These are phyloP conservation scores for Xiphophorus hellerii DNA, from an alignment of 2,113 vertebrate genomes.

Conservation along the genomic window DNA sequence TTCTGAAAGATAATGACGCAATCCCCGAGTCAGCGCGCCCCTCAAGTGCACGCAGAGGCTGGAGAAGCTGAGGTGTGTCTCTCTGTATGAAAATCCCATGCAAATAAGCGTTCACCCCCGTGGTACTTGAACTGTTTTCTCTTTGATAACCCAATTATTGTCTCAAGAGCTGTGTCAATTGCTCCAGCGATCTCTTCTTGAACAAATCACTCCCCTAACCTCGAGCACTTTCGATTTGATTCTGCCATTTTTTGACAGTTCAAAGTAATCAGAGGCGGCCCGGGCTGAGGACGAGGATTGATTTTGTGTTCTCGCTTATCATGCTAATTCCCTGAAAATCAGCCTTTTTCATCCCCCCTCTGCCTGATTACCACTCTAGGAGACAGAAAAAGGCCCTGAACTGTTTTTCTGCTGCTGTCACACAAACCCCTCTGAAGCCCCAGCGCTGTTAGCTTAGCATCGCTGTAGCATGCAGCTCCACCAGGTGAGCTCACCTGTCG, in stretches of 20 bases:
- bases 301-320: constrained; percentile 99
- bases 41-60: constrained; percentile 87
- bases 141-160: constrained; percentile 99
- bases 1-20: constrained; percentile 94
- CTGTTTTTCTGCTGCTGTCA: constrained; percentile 84
- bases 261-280: constrained; percentile 99
- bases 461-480: background rate
- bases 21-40: constrained; percentile 91
- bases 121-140: constrained; percentile 99
- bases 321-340: constrained; percentile 99
- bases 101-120: constrained; percentile 99
- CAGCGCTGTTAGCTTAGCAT: background rate
- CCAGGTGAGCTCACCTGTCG: background rate
- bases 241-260: constrained; percentile 99
- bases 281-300: constrained; percentile 98
- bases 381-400: constrained; percentile 94
- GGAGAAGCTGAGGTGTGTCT: constrained; percentile 90
- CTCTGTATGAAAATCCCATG: constrained; percentile 99
- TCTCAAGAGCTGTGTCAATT: constrained; percentile 99
- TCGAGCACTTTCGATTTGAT: constrained; percentile 99
- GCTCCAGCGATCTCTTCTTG: constrained; percentile 99
- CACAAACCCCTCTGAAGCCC: constrained; percentile 72
- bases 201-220: constrained; percentile 99
- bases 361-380: constrained; percentile 90
- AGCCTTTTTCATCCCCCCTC: constrained; percentile 98